Conservation (phyloP, 2,113 vertebrate species). For the Irena cyanogastra region DNA sequence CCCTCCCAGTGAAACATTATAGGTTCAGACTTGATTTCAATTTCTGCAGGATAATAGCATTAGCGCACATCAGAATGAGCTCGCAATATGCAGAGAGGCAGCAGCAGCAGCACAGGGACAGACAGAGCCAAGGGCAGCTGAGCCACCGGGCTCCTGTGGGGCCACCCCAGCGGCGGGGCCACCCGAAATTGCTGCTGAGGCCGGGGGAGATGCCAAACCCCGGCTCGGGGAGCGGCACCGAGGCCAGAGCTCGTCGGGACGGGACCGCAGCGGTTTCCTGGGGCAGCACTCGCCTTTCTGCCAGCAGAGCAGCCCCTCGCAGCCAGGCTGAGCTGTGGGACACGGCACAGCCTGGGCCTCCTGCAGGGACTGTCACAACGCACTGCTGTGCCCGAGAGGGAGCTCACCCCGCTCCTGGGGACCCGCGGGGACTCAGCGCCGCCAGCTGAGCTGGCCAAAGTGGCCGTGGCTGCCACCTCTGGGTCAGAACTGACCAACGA, state of each 20-base stretch:
- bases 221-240: accelerated
- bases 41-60: constrained; percentile 82
- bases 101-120: constrained; percentile 33
- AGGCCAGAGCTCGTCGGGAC: accelerated
- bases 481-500: background rate
- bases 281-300: accelerated
- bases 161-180: background rate
- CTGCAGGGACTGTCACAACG: accelerated
- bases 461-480: accelerated
- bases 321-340: accelerated
- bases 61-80: constrained; percentile 73
- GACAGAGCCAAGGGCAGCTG: constrained; percentile 6
- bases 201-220: accelerated
- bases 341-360: accelerated
- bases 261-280: accelerated
- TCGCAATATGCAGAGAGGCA: constrained; percentile 45
- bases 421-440: background rate
- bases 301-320: background rate
- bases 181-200: accelerated
- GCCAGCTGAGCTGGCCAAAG: background rate
- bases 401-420: background rate
- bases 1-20: constrained; percentile 82
- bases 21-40: constrained; percentile 85
- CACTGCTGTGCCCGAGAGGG: too few relatives aligned
- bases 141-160: background rate